Evolutionary conservation across 2,888 invertebrate genomes (phyloP), one percentile per base, ranked within the genome.

Genomic region (Chymomyza fuscimana): DNA sequence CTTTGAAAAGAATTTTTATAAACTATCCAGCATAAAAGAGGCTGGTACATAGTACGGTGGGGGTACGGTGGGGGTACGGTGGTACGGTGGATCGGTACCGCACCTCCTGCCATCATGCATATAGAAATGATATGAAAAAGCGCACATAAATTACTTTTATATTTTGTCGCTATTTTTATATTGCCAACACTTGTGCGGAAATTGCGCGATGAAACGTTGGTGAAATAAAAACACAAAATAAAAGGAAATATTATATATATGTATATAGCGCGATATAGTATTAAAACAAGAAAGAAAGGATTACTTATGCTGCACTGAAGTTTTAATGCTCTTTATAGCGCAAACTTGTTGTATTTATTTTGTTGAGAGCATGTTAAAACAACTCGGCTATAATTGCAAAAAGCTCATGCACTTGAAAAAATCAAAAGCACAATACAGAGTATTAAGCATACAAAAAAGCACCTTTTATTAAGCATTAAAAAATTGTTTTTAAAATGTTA

Each of bases 171-270:
- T 83, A 85, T 87, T 87, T 85, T 85, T 85, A 82, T 85, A 85
- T 87, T 85, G 87, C 85, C 85, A 87, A 85, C 85, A 87, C 87
- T 85, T 85, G 87, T 85, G 87, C 87, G 85, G 85, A 85, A 87
- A 85, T 85, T 85, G 87, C 85, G 73, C 87, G 85, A 85, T 81
- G 84, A 85, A 85, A 85, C 82, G 79, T 79, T 69, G 79, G 40
- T 67, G 65, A 62, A 46, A 19, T 29, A 51, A 71, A 64, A 67
- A 63, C 65, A 69, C 70, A 69, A 46, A 46, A 46, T 12, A 46
- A 46, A 46, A 46, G 12, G 40, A 46, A 46, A 46, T 46, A 46
- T 46, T 46, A 46, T 46, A 46, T 46, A 46, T 9, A 32, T 25
- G 2, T 25, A 25, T 25, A 25, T 25, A 25, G 25, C 6, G 7